Percentiles rank a stretch among this genome's conserved stretches.
Conservation (phyloP, 1,140 invertebrate genomes). For the Drosophila oshimai region DNA sequence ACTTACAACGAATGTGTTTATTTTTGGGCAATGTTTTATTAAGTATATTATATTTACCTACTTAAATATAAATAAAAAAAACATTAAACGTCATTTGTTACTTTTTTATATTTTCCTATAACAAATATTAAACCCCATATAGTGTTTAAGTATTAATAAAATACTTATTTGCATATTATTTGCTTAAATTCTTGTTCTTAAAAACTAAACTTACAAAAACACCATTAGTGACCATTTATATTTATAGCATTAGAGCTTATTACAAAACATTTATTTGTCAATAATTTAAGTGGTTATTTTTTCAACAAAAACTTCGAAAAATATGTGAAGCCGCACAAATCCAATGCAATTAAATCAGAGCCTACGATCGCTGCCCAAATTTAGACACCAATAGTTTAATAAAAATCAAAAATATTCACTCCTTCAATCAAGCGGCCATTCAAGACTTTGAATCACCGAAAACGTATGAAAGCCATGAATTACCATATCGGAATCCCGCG, state of each 20-base stretch:
- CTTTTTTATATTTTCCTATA: too few species aligned
- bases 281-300: too few species aligned
- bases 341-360: not conserved
- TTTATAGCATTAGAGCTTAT: too few species aligned
- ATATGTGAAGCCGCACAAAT: not conserved
- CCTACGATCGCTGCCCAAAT: conserved; percentile 18
- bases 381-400: conserved; percentile 30
- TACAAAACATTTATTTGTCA: too few species aligned
- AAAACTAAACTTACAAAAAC: too few species aligned
- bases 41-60: too few species aligned
- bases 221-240: too few species aligned
- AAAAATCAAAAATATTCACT: conserved; percentile 25
- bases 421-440: conserved; percentile 43
- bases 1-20: conserved; percentile 19
- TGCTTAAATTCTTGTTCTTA: too few species aligned
- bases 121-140: not conserved
- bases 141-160: too few species aligned
- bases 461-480: conserved; percentile 44
- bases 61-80: conserved; percentile 5
- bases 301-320: too few species aligned
- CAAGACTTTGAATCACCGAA: conserved; percentile 33
- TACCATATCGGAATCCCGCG: conserved; percentile 44
- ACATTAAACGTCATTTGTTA: too few species aligned
- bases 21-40: not conserved
- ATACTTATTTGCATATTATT: too few species aligned